Conservation (phyloP, 2,113 vertebrate species). For the Scomber japonicus region DNA sequence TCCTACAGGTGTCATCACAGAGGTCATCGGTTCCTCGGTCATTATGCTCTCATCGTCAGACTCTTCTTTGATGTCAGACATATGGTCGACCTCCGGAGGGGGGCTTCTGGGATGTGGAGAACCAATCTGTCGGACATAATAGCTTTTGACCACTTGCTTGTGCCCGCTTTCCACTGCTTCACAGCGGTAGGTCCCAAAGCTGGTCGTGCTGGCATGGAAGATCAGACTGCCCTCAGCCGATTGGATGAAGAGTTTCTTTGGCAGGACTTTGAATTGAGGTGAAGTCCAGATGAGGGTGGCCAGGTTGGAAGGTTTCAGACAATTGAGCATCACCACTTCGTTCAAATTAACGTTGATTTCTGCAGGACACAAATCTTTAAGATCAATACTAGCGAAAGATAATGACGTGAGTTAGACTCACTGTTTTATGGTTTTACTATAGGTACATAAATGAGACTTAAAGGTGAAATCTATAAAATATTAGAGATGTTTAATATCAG, state of each 20-base stretch:
- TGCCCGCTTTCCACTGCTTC: slow-evolving; percentile 59
- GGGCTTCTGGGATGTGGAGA: background rate
- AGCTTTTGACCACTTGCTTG: slow-evolving; percentile 37
- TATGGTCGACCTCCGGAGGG: rapidly evolving
- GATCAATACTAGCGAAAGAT: background rate
- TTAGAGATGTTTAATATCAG: no score
- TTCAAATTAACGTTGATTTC: background rate
- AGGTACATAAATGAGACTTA: no score
- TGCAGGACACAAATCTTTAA: slow-evolving; percentile 24
- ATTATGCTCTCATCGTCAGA: background rate
- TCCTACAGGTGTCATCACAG: rapidly evolving
- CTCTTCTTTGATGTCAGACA: rapidly evolving
- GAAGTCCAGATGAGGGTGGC: slow-evolving; percentile 69
- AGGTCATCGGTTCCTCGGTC: rapidly evolving
- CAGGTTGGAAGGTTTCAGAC: slow-evolving; percentile 63
- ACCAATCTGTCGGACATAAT: background rate
- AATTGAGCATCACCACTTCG: slow-evolving; percentile 49
- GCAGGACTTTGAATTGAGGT: background rate
- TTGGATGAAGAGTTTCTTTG: slow-evolving; percentile 42
- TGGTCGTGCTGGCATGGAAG: slow-evolving; percentile 46
- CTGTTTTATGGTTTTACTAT: no score
- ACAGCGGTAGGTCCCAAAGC: slow-evolving; percentile 61
- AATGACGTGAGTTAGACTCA: no score
- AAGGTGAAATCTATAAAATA: no score
- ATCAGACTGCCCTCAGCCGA: slow-evolving; percentile 49